A percentile compares a stretch with the other conserved stretches of the same genome.
These are phyloP conservation scores for Pseudomyrmex pallidus DNA, from an alignment of 1,140 invertebrate species.

Conservation along the genomic window DNA sequence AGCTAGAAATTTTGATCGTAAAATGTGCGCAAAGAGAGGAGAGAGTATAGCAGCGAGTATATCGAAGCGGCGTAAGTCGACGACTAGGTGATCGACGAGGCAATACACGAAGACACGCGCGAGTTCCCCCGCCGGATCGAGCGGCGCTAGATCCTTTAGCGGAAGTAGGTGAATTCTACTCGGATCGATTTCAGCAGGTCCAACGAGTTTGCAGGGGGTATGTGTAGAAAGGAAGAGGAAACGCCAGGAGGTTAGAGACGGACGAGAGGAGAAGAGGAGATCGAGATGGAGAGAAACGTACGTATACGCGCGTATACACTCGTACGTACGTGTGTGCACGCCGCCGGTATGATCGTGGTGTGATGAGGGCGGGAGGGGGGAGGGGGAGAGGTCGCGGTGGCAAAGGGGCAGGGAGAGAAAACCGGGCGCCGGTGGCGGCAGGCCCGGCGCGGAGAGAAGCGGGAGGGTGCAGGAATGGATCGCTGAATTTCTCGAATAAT, in stretches of 20 bases:
- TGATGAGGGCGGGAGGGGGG: neutral
- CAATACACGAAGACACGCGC: neutral
- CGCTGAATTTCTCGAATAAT: constrained; percentile 85
- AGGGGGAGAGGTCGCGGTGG: neutral
- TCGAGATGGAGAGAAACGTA: constrained; percentile 50
- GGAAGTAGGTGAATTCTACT: constrained; percentile 20
- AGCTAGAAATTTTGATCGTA: constrained; percentile 21
- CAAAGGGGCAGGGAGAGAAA: constrained; percentile 61
- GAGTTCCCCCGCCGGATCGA: neutral
- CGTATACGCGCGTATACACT: too few relatives aligned
- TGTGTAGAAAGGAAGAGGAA: neutral
- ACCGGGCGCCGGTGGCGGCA: constrained; percentile 52
- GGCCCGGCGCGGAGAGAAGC: constrained; percentile 59
- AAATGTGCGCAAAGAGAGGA: constrained; percentile 14
- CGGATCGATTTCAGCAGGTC: constrained; percentile 61
- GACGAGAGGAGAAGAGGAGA: constrained; percentile 28
- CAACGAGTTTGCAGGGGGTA: constrained; percentile 7
- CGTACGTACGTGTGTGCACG: neutral
- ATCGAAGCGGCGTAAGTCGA: constrained; percentile 15
- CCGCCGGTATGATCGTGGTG: neutral
- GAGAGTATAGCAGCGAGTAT: neutral
- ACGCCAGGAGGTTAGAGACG: constrained; percentile 17
- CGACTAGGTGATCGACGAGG: neutral
- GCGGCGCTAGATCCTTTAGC: constrained; percentile 20
- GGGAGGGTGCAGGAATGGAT: constrained; percentile 83